These are phyloP conservation scores for Halcyon chelicuti DNA, from an alignment of 2,797 vertebrate genomes.

Conservation along the genomic window DNA sequence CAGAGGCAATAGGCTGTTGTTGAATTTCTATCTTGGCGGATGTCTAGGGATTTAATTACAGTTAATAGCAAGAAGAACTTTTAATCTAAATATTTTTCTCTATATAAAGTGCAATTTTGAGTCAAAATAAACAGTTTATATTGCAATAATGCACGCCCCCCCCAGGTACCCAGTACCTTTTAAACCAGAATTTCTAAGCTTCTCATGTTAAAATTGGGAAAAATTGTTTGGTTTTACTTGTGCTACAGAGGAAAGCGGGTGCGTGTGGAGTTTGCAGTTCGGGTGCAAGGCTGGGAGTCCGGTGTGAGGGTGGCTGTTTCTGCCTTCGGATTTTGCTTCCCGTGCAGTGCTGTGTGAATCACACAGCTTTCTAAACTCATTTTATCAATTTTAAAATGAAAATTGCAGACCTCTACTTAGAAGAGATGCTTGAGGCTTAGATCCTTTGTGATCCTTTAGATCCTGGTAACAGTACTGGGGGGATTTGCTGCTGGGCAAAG, in stretches of 20 bases:
- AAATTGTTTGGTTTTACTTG: background rate
- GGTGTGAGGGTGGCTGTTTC: background rate
- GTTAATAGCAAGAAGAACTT: background rate
- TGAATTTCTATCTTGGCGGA: background rate
- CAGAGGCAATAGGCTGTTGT: background rate
- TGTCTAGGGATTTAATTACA: background rate
- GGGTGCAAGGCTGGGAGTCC: background rate
- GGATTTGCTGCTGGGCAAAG: background rate
- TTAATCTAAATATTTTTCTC: conserved; percentile 12
- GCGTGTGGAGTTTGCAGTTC: background rate
- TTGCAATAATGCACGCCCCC: background rate
- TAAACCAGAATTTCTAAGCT: background rate
- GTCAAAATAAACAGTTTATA: conserved; percentile 21
- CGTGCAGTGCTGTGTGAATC: background rate
- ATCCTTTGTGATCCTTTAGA: background rate
- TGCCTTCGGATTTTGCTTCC: background rate
- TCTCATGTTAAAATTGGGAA: background rate
- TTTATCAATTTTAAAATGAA: background rate
- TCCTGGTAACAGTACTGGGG: background rate
- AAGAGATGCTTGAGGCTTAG: background rate
- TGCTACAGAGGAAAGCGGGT: background rate
- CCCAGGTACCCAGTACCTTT: background rate
- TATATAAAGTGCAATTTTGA: background rate
- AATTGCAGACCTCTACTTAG: background rate
- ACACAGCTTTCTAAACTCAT: background rate